A percentile compares a stretch with the other conserved stretches of the same genome.
phyloP scores from a whole-genome alignment of 2,888 invertebrate genomes.

The Cryptocephalus moraei region DNA sequence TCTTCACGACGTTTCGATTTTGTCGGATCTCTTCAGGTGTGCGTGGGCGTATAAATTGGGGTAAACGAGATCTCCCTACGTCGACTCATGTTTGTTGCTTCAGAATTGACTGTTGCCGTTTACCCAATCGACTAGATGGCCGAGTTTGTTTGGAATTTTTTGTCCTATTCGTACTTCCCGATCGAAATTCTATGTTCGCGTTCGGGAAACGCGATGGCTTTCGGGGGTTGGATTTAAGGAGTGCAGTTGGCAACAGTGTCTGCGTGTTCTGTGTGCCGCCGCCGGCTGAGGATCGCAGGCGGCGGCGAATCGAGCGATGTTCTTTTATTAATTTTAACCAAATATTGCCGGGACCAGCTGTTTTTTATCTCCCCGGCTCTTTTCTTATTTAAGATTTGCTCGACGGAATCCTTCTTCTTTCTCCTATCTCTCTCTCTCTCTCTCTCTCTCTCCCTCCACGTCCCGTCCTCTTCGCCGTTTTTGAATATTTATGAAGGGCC shows the following conservation, averaged over 20 bases:
- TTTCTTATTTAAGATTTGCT: conserved; percentile 19
- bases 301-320: conserved; percentile 10
- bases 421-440: no score
- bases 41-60: no score
- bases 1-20: no score
- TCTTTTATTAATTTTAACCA: conserved; percentile 32
- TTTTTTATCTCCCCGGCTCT: conserved; percentile 25
- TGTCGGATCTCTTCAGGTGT: no score
- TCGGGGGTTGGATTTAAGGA: background rate
- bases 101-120: no score
- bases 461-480: background rate
- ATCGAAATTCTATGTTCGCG: no score
- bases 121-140: no score
- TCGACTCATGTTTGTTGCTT: no score
- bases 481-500: conserved; percentile 1
- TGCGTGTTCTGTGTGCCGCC: background rate
- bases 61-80: no score
- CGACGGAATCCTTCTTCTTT: conserved; percentile 7
- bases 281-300: conserved; percentile 5
- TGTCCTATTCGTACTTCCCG: no score
- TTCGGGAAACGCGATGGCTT: background rate
- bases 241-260: background rate
- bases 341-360: conserved; percentile 29
- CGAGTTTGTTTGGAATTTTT: no score
- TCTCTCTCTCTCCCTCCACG: background rate